phyloP scores from a whole-genome alignment of 2,888 invertebrate species.

The Bedellia somnulentella region DNA sequence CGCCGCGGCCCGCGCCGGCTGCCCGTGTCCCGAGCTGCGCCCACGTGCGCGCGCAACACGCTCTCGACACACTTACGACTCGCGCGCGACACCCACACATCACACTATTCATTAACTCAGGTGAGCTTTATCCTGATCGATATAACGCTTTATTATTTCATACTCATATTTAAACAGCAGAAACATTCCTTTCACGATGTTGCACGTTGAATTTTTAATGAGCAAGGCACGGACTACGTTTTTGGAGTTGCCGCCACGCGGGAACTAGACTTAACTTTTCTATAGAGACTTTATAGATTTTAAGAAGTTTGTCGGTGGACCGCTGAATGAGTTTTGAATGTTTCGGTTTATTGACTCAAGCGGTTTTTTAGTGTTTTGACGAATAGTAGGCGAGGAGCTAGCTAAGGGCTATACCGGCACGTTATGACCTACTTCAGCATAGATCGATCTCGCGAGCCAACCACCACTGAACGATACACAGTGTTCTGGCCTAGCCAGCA shows the following conservation, averaged over 20 bases:
- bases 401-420: constrained; percentile 6
- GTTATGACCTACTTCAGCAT: constrained; percentile 18
- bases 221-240: constrained; percentile 1
- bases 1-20: constrained; percentile 12
- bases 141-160: neutral
- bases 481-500: too few species aligned
- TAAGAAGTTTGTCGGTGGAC: too few species aligned
- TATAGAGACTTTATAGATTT: too few species aligned
- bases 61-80: neutral
- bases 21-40: constrained; percentile 15
- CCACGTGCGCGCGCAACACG: constrained; percentile 12
- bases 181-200: constrained; percentile 3
- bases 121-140: constrained; percentile 2
- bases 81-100: neutral
- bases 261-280: neutral
- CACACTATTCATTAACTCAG: constrained; percentile 2
- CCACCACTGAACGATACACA: too few species aligned
- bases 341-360: too few species aligned
- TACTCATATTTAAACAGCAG: neutral
- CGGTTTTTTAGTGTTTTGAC: too few species aligned
- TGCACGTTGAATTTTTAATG: constrained; percentile 7
- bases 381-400: too few species aligned
- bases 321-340: too few species aligned
- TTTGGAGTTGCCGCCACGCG: constrained; percentile 1
- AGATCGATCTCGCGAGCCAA: constrained; percentile 14